Evolutionary conservation across 2,888 invertebrate species (phyloP).

Genomic region (Hydrotaea diabolus): DNA sequence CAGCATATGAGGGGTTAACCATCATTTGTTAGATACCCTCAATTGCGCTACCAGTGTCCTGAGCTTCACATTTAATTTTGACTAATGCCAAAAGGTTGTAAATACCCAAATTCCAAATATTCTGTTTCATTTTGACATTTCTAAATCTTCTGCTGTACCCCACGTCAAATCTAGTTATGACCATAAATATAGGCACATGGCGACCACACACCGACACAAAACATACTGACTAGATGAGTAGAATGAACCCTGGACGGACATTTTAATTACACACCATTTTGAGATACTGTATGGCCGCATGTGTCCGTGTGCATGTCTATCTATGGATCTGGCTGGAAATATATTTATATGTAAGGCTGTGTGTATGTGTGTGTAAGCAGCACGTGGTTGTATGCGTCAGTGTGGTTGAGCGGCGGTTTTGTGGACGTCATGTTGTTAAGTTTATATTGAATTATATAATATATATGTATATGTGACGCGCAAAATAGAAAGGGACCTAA

Average conservation of each 20-base stretch:
- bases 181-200: background rate
- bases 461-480: no score
- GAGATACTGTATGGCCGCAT: background rate
- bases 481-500: no score
- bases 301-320: background rate
- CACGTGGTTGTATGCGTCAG: background rate
- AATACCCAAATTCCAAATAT: no score
- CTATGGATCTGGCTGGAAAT: background rate
- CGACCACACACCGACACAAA: background rate
- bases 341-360: no score
- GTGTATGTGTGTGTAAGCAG: no score
- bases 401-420: background rate
- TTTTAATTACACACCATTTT: background rate
- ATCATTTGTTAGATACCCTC: no score
- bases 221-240: background rate
- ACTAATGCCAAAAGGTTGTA: no score
- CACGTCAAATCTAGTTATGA: background rate
- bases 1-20: no score
- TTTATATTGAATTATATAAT: slow-evolving; percentile 7
- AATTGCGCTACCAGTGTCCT: no score
- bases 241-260: background rate
- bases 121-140: no score
- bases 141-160: no score
- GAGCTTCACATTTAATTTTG: no score
- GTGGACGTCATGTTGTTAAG: slow-evolving; percentile 3